Percentiles rank a stretch among this genome's conserved stretches.
Conservation (phyloP, 2,888 invertebrate genomes). For the Phyllotreta cruciferae region DNA sequence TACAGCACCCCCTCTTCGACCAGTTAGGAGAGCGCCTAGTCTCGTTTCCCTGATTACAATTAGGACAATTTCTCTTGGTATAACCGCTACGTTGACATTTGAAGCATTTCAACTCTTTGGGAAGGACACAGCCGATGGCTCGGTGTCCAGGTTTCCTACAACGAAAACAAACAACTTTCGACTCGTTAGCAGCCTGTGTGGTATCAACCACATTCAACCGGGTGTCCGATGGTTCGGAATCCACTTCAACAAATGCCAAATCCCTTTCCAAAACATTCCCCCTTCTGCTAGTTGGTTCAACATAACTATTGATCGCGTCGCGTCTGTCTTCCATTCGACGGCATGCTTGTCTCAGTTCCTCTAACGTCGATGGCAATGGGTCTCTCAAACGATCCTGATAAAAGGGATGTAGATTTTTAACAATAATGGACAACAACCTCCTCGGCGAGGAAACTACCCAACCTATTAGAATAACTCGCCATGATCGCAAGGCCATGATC, state of each 20-base stretch:
- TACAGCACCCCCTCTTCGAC: neutral
- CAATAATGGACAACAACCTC: slow-evolving; percentile 23
- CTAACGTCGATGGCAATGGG: neutral
- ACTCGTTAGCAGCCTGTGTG: neutral
- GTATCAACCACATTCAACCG: neutral
- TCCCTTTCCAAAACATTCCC: neutral
- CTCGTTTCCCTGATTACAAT: slow-evolving; percentile 15
- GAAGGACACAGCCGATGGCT: slow-evolving; percentile 1
- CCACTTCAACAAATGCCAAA: neutral
- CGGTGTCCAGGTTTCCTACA: slow-evolving; percentile 10
- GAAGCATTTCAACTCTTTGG: neutral
- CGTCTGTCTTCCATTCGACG: neutral
- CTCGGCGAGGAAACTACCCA: slow-evolving; percentile 26
- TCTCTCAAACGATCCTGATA: slow-evolving; percentile 2
- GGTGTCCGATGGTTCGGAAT: too few species aligned
- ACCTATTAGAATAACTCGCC: slow-evolving; percentile 25
- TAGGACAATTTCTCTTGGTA: slow-evolving; percentile 7
- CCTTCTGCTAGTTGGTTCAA: neutral
- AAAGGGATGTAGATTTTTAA: slow-evolving; percentile 24
- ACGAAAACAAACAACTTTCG: neutral
- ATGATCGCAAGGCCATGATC: slow-evolving; percentile 38
- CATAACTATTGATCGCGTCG: neutral
- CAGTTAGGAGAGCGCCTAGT: neutral
- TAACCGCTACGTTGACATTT: neutral
- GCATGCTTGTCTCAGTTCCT: neutral